Conservation (phyloP, 2,888 invertebrate species). For the Oligia latruncula region DNA sequence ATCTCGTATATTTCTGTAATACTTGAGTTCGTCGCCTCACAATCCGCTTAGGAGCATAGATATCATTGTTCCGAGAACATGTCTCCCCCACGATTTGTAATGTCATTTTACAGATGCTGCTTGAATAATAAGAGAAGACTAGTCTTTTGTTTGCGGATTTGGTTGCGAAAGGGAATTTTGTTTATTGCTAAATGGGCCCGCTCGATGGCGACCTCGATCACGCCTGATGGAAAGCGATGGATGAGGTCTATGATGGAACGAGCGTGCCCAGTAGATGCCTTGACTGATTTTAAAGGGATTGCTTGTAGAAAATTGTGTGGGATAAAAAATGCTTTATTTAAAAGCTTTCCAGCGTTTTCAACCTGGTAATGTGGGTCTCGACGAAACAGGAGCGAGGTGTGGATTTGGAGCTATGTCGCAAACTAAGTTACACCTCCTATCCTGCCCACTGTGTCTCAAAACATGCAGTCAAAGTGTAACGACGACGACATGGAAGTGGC, state of each 20-base stretch:
- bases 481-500: not conserved
- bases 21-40: constrained; percentile 46
- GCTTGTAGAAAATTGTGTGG: not conserved
- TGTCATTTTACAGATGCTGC: constrained; percentile 61
- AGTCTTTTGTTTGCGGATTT: constrained; percentile 31
- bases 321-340: not conserved
- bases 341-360: not conserved
- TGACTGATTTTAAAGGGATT: not conserved
- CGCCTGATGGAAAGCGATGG: too few species aligned
- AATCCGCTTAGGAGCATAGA: constrained; percentile 60
- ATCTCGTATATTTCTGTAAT: constrained; percentile 17
- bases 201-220: too few species aligned
- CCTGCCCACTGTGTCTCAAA: not conserved
- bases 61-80: constrained; percentile 47
- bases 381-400: not conserved
- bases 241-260: too few species aligned
- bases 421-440: not conserved
- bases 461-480: not conserved
- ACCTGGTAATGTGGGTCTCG: not conserved
- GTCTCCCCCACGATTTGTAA: constrained; percentile 47
- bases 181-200: too few species aligned
- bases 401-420: not conserved
- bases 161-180: not conserved
- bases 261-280: too few species aligned
- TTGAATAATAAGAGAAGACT: constrained; percentile 57